Evolutionary conservation across 2,113 vertebrate species (phyloP).

Genomic region (Microcebus griseorufus): DNA sequence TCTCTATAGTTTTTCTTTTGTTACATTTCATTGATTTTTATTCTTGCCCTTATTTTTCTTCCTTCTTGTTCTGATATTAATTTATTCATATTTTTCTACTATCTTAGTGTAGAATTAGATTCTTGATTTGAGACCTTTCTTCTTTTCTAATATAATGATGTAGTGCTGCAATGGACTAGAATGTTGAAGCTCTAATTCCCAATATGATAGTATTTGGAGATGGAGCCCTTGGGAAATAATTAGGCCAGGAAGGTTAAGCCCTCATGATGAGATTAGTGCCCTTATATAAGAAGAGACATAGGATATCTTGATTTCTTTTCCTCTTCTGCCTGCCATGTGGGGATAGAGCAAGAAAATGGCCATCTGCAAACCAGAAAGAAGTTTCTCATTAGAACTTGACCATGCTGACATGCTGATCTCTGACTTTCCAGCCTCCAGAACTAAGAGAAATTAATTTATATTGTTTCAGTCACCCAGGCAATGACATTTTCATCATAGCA

Average conservation of each 20-base stretch:
- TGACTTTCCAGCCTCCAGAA: background rate
- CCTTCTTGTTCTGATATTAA: background rate
- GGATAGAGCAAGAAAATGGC: background rate
- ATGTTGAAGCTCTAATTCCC: background rate
- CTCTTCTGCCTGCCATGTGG: background rate
- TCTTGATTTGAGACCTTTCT: background rate
- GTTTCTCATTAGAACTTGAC: background rate
- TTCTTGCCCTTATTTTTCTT: background rate
- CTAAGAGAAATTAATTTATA: background rate
- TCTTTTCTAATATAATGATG: background rate
- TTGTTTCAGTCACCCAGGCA: background rate
- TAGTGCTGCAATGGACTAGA: background rate
- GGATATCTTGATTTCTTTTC: background rate
- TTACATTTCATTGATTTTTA: background rate
- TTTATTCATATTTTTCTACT: background rate
- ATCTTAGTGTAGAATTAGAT: background rate
- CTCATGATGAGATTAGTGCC: background rate
- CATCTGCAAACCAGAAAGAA: background rate
- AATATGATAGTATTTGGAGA: background rate
- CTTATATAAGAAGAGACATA: background rate
- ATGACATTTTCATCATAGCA: background rate
- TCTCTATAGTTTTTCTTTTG: background rate
- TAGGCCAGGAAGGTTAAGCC: background rate
- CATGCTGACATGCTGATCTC: background rate
- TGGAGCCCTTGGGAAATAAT: background rate